These are phyloP conservation scores for Caenorhabditis sp. DNA, from an alignment of 2,888 invertebrate species.

Conservation along the genomic window DNA sequence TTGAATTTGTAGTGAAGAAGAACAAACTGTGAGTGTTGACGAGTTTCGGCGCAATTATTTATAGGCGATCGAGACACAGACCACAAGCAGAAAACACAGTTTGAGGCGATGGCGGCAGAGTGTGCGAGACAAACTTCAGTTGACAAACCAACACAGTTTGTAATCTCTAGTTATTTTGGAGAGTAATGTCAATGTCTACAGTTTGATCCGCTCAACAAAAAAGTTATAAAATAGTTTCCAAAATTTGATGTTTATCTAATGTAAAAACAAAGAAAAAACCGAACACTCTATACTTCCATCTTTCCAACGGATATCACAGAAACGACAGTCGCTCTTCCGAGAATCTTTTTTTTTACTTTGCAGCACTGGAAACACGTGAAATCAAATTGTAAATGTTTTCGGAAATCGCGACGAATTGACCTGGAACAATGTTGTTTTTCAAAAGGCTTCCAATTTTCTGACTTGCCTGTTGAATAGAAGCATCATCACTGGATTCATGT, in stretches of 20 bases:
- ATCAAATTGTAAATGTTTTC: not conserved
- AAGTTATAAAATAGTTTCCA: no score
- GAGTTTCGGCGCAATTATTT: not conserved
- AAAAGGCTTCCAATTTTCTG: no score
- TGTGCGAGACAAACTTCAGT: not conserved
- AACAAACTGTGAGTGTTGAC: not conserved
- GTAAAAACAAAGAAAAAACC: no score
- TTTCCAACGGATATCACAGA: not conserved
- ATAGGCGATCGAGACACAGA: not conserved
- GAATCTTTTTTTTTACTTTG: not conserved
- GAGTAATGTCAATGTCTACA: no score
- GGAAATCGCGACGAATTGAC: not conserved
- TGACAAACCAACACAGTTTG: no score
- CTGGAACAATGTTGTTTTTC: not conserved
- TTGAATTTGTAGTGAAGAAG: no score
- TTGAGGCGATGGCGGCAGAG: not conserved
- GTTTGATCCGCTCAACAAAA: no score
- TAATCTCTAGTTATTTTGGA: no score
- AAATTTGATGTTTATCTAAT: no score
- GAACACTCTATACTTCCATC: not conserved
- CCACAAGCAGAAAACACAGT: not conserved
- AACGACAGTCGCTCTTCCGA: not conserved
- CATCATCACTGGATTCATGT: slow-evolving; percentile 46
- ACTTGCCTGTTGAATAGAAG: slow-evolving; percentile 30
- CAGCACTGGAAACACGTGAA: not conserved